Percentiles rank a stretch among this genome's conserved stretches.
These are phyloP conservation scores for Megaceryle alcyon DNA, from an alignment of 2,797 vertebrate genomes.

Conservation along the genomic window DNA sequence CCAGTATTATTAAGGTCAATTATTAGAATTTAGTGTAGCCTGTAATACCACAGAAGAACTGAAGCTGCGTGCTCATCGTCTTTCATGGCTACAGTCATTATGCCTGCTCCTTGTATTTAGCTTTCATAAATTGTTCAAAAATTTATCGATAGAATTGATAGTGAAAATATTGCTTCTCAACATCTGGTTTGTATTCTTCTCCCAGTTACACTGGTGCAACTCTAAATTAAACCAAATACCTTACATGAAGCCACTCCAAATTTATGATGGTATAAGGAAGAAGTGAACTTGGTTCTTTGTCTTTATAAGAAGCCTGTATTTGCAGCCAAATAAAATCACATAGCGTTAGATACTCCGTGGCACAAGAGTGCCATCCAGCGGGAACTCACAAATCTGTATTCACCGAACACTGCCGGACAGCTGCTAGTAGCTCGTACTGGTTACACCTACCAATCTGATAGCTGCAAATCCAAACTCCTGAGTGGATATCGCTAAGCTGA, in stretches of 20 bases:
- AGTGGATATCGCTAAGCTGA: background rate
- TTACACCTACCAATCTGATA: background rate
- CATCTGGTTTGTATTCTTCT: slow-evolving; percentile 28
- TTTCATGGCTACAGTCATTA: background rate
- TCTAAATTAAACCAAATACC: slow-evolving; percentile 3
- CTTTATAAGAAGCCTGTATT: background rate
- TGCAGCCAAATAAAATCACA: background rate
- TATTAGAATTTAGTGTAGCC: background rate
- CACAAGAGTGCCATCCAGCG: slow-evolving; percentile 62
- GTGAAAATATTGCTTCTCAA: background rate
- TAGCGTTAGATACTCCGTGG: background rate
- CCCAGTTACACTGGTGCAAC: background rate
- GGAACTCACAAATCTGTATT: background rate
- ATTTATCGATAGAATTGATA: background rate
- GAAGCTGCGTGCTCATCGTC: background rate
- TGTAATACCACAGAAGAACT: background rate
- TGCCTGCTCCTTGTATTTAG: background rate
- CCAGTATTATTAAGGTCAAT: background rate
- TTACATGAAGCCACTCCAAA: background rate
- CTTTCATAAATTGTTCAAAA: slow-evolving; percentile 8
- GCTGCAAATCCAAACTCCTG: background rate
- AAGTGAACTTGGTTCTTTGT: background rate
- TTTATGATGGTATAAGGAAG: background rate
- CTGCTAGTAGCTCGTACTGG: background rate
- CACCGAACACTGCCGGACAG: rapidly evolving